Base-by-base conservation (phyloP, 2,888 invertebrate genomes). In the Galerucella nymphaeae region DNA sequence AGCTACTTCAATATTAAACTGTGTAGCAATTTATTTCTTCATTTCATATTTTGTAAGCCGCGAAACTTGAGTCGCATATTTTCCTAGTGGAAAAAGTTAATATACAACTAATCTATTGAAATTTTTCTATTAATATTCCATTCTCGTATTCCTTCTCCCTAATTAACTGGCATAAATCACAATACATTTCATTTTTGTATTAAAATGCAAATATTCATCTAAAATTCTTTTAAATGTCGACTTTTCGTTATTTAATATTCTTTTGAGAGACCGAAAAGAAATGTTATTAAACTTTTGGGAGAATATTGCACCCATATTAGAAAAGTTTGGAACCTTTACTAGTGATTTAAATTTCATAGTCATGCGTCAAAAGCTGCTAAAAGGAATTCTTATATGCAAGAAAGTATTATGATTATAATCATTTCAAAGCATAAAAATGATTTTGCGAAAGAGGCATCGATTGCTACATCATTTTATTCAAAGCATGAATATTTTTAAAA, bases 81-180 rank as follows among this genome's bases (percentile, higher is more conserved):
- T 78, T 77, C 63, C 30, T 61, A 68, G 18, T 42, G 38, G 42
- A 53, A 48, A 65, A 62, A 69, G 41, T 57, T 67, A 67, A 59
- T 59, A 50, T 16, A 18, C 38, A 74, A 70, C 70, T 76, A 71
- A 74, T 72, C 71, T 64, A 66, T 66, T 70, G 70, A 71, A 65
- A 72, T 72, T 66, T 74, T 68, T 68, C 65, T 70, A 45, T 74
- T 74, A 73, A 63, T 76, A 76, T 76, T 74, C 76, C 66, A 70
- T 66, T 65, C 73, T 42, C 68, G 75, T 74, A 62, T 70, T 77
- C 66, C 69, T 69, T 65, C 73, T 70, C 64, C 70, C 75, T 76
- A 77, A 77, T 77, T 77, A 77, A 77, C 75, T 48, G 66, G 74
- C 76, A 77, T 76, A 77, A 77, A 76, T 77, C 77, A 77, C 75